Conservation (phyloP, 2,888 invertebrate genomes). For the Nymphalis polychloros region DNA sequence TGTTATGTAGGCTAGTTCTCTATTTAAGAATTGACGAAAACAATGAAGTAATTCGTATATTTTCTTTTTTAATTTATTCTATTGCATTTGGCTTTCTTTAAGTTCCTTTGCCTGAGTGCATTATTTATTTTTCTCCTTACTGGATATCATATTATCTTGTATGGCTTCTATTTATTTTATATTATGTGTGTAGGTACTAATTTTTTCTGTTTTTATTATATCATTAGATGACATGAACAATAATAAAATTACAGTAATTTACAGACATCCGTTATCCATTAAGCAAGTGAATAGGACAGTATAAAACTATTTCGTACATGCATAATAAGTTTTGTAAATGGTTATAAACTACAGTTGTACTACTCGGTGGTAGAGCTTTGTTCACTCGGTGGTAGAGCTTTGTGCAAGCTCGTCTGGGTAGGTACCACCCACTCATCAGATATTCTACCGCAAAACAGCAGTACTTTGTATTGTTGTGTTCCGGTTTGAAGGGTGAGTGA, state of each 20-base stretch:
- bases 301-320: neutral
- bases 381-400: no score
- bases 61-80: slow-evolving; percentile 52
- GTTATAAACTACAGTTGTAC: slow-evolving; percentile 1
- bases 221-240: neutral
- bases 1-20: slow-evolving; percentile 76
- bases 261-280: slow-evolving; percentile 12
- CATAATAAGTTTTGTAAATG: slow-evolving; percentile 3
- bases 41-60: slow-evolving; percentile 64
- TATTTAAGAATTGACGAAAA: slow-evolving; percentile 74
- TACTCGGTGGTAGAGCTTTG: no score
- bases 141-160: slow-evolving; percentile 34
- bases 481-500: no score
- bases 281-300: neutral
- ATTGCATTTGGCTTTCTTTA: slow-evolving; percentile 36
- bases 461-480: no score
- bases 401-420: no score
- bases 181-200: slow-evolving; percentile 17
- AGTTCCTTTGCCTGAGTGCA: slow-evolving; percentile 48
- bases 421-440: no score
- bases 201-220: slow-evolving; percentile 1
- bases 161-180: slow-evolving; percentile 48
- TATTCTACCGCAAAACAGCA: no score
- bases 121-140: slow-evolving; percentile 59
- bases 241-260: slow-evolving; percentile 6